Percentiles rank a stretch among this genome's conserved stretches.
Evolutionary conservation across 2,797 vertebrate genomes (phyloP).

Genomic region (Holocentrus rufus): DNA sequence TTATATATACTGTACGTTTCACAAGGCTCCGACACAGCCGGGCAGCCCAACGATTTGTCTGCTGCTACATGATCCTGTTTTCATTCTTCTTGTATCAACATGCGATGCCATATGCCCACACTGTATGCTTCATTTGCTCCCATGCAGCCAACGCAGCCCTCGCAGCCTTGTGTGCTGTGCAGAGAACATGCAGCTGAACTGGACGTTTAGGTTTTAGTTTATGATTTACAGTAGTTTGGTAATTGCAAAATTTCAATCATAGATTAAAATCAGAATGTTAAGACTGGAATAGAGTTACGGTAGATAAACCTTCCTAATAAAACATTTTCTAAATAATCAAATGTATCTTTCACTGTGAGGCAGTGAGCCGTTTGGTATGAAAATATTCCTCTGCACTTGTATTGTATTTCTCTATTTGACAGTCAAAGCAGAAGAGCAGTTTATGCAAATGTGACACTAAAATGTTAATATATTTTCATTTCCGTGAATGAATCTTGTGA

Average conservation of each 20-base stretch:
- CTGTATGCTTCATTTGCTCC: conserved; percentile 50
- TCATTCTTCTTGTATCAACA: conserved; percentile 50
- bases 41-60: conserved; percentile 42
- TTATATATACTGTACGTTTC: conserved; percentile 6
- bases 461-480: neutral
- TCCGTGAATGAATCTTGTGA: neutral
- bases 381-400: neutral
- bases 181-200: conserved; percentile 6
- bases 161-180: conserved; percentile 7
- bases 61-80: conserved; percentile 43
- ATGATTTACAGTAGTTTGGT: neutral
- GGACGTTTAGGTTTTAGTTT: neutral
- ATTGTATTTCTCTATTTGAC: neutral
- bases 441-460: conserved; percentile 6
- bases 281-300: too few species aligned
- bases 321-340: too few species aligned
- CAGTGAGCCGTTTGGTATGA: neutral
- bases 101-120: conserved; percentile 59
- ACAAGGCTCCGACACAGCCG: conserved; percentile 13
- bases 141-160: conserved; percentile 46
- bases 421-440: neutral
- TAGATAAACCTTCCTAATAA: too few species aligned
- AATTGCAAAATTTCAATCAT: too few species aligned
- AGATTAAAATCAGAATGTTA: too few species aligned
- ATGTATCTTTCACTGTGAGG: too few species aligned